Base-by-base conservation (phyloP, 1,140 invertebrate genomes). In the Linepithema humile region DNA sequence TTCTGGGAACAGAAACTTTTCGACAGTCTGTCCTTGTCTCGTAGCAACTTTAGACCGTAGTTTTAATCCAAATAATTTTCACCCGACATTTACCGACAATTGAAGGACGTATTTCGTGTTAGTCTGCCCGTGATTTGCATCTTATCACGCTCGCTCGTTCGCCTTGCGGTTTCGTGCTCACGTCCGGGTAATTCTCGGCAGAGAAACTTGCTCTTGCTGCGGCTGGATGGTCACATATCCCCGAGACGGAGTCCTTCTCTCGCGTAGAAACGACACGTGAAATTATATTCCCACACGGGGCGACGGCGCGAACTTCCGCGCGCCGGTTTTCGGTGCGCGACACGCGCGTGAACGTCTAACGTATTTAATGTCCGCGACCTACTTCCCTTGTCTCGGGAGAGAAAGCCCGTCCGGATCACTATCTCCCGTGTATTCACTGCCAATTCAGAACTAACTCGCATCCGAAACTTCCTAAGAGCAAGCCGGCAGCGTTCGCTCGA, bases 321-420 rank as follows among this genome's bases (percentile, higher is more conserved):
- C 62, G 26, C 4, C 40, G 73, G 62, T 82, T 84, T 45, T 80
- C 45, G 53, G 45, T 74, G n/a, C 32, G 45, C 35, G 48, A 29
- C 12, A 35, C 72, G 29, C 57, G 35, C 57, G 15, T 20, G 35
- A 82, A 38, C 48, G 55, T 69, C 69, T 70, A 59, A 75, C 70
- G 86, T 65, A 73, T 85, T 85, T 85, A 88, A 85, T 65, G 86
- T 38, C 64, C 50, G 35, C 70, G 86, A 88, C 87, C 86, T 88
- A 88, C 86, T 88, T 88, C 32, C 3, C 50, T 23, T 43, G 72
- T 65, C 72, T 55, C 35, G 20, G 2, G 65, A 65, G 85, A 84
- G 86, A 84, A 87, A 88, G 86, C 60, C 20, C 50, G 40, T 32
- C 67, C 35, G 4, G 50, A 88, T 82, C 69, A 48, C 55, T 57